Evolutionary conservation across 2,113 vertebrate genomes (phyloP), one percentile per base, ranked within the genome.

Genomic region (Gadus chalcogrammus): DNA sequence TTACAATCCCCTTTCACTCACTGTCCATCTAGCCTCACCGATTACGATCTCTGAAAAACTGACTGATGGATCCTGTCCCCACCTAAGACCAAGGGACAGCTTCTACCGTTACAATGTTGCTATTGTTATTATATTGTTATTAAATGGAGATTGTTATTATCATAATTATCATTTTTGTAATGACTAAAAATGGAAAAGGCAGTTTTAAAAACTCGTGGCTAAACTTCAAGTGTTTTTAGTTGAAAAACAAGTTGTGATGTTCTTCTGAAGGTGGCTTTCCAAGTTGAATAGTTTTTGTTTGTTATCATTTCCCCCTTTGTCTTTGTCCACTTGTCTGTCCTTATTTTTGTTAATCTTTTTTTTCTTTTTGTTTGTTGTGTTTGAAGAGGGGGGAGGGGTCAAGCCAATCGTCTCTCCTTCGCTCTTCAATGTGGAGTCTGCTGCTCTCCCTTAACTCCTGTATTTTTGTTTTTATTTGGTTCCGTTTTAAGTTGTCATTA

Each of bases 401-500:
- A 78, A 80, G 86, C 76, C 82, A 85, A 84, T 84, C 83, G 76
- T 82, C 85, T 85, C 83, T 75, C 83, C 67, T 74, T 81, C 22
- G 52, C 73, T 84, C 82, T 74, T 73, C 42, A 64, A 67, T 85
- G 89, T 95, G 93, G 94, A 94, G 92, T 92, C 91, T 92, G 92
- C 93, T 94, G 92, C 94, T 93, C 91, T 93, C 91, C 90, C 89
- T 94, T 79, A 75, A 80, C 88, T 93, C 91, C 88, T 93, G 92
- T 62, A 75, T 92, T 93, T 93, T 94, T 93, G 89, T 94, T 94
- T 91, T 73, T 64, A 24, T 24, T 93, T 93, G 94, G 94, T 93
- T 95, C 93, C 92, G 94, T 97, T 94, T 94, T 95, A 85, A 93
- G 96, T 97, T 97, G 95, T 94, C 95, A 96, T 98, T 95, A 94